A percentile compares a stretch with the other conserved stretches of the same genome.
Conservation (phyloP, 2,888 invertebrate genomes). For the Agrotis ipsilon region DNA sequence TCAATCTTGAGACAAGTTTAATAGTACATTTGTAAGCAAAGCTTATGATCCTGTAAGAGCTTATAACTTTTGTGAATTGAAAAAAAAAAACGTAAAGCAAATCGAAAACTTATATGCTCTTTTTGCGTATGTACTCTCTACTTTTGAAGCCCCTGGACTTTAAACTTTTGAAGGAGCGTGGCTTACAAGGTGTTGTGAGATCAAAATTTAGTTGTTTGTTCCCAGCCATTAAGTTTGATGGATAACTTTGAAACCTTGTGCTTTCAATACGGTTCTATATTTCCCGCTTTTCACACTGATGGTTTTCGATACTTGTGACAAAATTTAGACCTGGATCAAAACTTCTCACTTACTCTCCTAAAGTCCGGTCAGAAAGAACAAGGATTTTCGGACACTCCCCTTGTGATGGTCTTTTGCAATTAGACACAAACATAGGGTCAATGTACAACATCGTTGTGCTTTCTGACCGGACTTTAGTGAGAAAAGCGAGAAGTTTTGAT, state of each 20-base stretch:
- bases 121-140: not conserved
- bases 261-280: not conserved
- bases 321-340: constrained; percentile 6
- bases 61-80: not conserved
- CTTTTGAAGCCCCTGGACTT: not conserved
- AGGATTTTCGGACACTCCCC: no score
- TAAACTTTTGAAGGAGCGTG: not conserved
- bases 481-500: no score
- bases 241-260: not conserved
- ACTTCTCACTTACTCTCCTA: constrained; percentile 39
- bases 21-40: constrained; percentile 5
- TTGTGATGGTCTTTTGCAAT: no score
- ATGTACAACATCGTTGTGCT: no score
- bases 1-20: not conserved
- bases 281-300: constrained; percentile 12
- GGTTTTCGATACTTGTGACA: not conserved
- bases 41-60: not conserved
- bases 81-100: not conserved
- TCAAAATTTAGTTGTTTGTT: not conserved
- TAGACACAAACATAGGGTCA: no score
- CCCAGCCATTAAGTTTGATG: constrained; percentile 5
- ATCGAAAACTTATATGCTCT: not conserved
- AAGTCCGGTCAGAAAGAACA: no score
- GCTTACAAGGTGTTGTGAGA: not conserved
- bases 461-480: no score